These are phyloP conservation scores for Synanthedon myopaeformis DNA, from an alignment of 2,888 invertebrate species.

Conservation along the genomic window DNA sequence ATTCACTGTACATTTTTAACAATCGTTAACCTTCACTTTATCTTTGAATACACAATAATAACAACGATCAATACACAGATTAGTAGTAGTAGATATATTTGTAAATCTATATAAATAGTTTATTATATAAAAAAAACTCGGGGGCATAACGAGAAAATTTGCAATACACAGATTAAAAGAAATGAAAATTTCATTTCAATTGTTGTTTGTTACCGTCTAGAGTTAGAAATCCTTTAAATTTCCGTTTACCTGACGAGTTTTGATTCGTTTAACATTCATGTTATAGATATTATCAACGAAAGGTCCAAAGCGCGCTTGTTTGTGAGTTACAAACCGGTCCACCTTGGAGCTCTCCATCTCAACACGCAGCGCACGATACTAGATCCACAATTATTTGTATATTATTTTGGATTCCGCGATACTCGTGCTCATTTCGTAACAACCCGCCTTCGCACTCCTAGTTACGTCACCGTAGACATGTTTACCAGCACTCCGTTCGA, in stretches of 20 bases:
- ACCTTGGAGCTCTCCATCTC: conserved; percentile 47
- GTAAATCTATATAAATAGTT: background rate
- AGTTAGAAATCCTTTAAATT: no score
- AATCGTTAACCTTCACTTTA: background rate
- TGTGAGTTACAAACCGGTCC: conserved; percentile 26
- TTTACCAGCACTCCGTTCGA: conserved; percentile 42
- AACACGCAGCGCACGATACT: conserved; percentile 20
- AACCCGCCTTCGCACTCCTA: conserved; percentile 25
- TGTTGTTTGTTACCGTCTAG: no score
- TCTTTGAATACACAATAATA: conserved; percentile 5
- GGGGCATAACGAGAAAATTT: no score
- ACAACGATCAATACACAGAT: conserved; percentile 1
- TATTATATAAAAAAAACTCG: no score
- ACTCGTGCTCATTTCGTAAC: conserved; percentile 45
- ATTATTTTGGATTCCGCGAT: conserved; percentile 37
- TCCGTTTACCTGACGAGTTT: no score
- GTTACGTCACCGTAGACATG: conserved; percentile 52
- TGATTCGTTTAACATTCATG: no score
- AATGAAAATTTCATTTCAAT: no score
- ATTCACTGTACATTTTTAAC: background rate
- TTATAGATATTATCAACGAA: background rate
- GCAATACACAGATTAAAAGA: no score
- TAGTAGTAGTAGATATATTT: background rate
- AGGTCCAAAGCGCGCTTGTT: background rate
- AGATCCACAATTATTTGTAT: conserved; percentile 33